Conservation (phyloP, 2,797 vertebrate genomes). For the Eptatretus atami region DNA sequence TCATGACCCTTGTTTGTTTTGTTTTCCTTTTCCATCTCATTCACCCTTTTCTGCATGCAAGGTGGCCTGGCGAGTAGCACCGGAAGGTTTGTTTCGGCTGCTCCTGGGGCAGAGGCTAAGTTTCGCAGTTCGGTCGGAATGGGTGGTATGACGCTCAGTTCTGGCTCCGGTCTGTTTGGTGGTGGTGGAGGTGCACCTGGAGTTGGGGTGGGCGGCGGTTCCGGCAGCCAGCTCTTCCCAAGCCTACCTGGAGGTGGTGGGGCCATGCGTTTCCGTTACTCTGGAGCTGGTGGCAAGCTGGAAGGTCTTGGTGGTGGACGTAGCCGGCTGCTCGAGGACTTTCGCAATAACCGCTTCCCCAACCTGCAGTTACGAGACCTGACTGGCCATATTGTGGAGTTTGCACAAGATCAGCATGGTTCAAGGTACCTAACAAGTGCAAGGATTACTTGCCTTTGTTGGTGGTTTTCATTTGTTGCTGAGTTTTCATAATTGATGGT, state of each 20-base stretch:
- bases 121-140: slow-evolving; percentile 46
- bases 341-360: slow-evolving; percentile 87
- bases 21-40: slow-evolving; percentile 8
- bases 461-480: too few relatives aligned
- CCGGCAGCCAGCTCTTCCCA: not conserved
- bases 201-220: slow-evolving; percentile 3
- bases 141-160: slow-evolving; percentile 80
- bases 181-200: not conserved
- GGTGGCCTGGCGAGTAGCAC: slow-evolving; percentile 87
- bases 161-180: slow-evolving; percentile 10
- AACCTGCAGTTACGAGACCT: slow-evolving; percentile 82
- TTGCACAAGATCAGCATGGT: slow-evolving; percentile 86
- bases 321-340: slow-evolving; percentile 68
- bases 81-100: slow-evolving; percentile 81
- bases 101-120: slow-evolving; percentile 79
- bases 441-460: too few relatives aligned
- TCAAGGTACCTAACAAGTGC: slow-evolving; percentile 27
- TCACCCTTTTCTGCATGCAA: slow-evolving; percentile 22
- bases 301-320: slow-evolving; percentile 88
- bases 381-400: slow-evolving; percentile 86
- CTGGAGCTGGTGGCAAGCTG: slow-evolving; percentile 20
- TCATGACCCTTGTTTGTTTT: not conserved
- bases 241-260: not conserved
- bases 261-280: slow-evolving; percentile 43
- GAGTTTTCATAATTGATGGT: too few relatives aligned